Base-by-base conservation (phyloP, 2,888 invertebrate genomes). In the Polyommatus iphigenia region DNA sequence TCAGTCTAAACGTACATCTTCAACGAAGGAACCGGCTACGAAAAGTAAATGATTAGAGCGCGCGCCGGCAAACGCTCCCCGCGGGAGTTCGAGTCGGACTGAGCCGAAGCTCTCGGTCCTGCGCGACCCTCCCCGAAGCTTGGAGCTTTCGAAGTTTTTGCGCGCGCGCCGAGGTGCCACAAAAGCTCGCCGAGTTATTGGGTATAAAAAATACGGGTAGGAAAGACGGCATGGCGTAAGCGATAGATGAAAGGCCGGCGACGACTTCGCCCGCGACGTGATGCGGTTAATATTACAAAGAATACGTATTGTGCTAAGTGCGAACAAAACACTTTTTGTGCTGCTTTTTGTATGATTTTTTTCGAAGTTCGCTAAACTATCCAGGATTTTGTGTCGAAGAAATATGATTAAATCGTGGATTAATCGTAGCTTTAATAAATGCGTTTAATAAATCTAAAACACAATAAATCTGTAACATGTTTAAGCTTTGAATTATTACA, bases 151-250 rank as follows among this genome's bases (percentile, higher is more conserved):
- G 91, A 94, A 88, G 91, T 94, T 95, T 95, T 94, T 93, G 93
- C 91, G 90, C 90, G 88, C 88, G 89, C 89, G 90, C 87, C 88
- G 92, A 94, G 91, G 91, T 91, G 90, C 92, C 90, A 91, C 93
- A 91, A 92, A 92, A 94, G 93, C 93, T 92, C 88, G 92, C 89
- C 89, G 91, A 93, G 91, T 90, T 91, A 91, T 92, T 91, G 91
- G 90, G 88, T 86, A 87, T 84, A 90, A 90, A 91, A 92, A 94
- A 92, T 93, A 92, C 84, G 85, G 87, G 89, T 89, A 88, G 89
- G 88, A 86, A 88, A 89, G 90, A 90, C 87, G 88, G 88, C 88
- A 88, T 89, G 87, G 85, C 86, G 86, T 85, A 82, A 89, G 90
- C 90, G 89, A 88, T 88, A 87, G 89, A 90, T 88, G 85, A 85